Conservation (phyloP, 2,888 invertebrate species). For the Chrysina gloriosa region DNA sequence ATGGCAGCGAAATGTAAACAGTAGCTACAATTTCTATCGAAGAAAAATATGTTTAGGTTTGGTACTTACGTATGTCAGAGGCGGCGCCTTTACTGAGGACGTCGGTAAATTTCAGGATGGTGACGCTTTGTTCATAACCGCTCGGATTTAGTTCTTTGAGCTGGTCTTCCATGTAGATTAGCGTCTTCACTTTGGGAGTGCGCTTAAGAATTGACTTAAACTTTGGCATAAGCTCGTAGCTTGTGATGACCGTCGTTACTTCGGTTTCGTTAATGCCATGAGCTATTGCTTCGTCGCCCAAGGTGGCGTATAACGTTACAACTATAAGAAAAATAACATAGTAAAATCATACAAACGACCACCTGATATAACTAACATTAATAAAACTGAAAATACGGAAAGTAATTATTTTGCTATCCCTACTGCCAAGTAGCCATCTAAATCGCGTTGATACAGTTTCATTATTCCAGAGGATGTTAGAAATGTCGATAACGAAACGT, state of each 20-base stretch:
- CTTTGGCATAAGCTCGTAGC: constrained; percentile 91
- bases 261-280: constrained; percentile 98
- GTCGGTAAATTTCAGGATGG: constrained; percentile 80
- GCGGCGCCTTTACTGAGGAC: constrained; percentile 69
- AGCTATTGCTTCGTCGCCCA: constrained; percentile 95
- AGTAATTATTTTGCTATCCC: too few relatives aligned
- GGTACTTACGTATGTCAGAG: constrained; percentile 66
- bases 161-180: constrained; percentile 91
- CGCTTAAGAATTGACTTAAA: constrained; percentile 81
- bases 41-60: too few relatives aligned
- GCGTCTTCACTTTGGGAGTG: constrained; percentile 80
- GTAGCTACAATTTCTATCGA: too few relatives aligned
- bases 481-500: too few relatives aligned
- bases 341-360: too few relatives aligned
- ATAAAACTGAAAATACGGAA: too few relatives aligned
- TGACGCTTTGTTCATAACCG: constrained; percentile 80
- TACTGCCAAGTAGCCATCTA: too few relatives aligned
- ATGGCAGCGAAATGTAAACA: too few relatives aligned
- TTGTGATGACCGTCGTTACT: constrained; percentile 92
- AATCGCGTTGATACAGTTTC: too few relatives aligned
- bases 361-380: too few relatives aligned
- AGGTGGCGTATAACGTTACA: constrained; percentile 96
- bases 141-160: constrained; percentile 76
- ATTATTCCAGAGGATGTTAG: too few relatives aligned
- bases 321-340: constrained; percentile 66